A percentile compares a stretch with the other conserved stretches of the same genome.
These are phyloP conservation scores for Nyctereutes procyonoides DNA, from an alignment of 2,113 vertebrate species.

Conservation along the genomic window DNA sequence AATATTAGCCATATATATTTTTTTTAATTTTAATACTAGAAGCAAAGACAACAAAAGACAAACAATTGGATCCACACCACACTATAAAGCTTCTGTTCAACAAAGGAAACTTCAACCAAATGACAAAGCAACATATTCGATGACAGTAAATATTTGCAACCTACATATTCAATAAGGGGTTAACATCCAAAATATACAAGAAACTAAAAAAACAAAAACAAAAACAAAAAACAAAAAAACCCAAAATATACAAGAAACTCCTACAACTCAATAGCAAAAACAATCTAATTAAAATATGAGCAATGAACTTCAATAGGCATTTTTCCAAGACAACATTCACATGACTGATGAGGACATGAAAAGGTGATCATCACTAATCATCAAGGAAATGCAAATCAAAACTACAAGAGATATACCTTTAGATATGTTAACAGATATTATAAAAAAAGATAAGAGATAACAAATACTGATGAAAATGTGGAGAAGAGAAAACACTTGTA, in stretches of 20 bases:
- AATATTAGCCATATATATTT: neutral
- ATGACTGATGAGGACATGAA: neutral
- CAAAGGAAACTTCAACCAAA: neutral
- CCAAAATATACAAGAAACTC: neutral
- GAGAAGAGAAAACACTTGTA: neutral
- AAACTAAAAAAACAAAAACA: neutral
- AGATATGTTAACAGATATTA: neutral
- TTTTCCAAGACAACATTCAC: neutral
- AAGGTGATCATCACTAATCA: neutral
- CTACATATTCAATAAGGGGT: neutral
- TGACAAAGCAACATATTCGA: neutral
- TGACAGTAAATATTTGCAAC: neutral
- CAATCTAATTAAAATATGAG: neutral
- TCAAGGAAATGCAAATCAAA: neutral
- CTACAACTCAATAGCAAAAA: neutral
- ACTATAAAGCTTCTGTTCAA: neutral
- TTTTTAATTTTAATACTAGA: neutral
- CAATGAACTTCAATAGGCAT: neutral
- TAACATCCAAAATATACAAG: neutral
- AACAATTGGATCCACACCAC: neutral
- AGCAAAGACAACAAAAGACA: neutral
- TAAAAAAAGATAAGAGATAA: neutral
- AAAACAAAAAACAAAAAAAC: too few species aligned
- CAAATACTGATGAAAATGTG: neutral
- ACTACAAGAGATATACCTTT: neutral